phyloP scores from a whole-genome alignment of 2,113 vertebrate species.

The Tragelaphus imberbis region DNA sequence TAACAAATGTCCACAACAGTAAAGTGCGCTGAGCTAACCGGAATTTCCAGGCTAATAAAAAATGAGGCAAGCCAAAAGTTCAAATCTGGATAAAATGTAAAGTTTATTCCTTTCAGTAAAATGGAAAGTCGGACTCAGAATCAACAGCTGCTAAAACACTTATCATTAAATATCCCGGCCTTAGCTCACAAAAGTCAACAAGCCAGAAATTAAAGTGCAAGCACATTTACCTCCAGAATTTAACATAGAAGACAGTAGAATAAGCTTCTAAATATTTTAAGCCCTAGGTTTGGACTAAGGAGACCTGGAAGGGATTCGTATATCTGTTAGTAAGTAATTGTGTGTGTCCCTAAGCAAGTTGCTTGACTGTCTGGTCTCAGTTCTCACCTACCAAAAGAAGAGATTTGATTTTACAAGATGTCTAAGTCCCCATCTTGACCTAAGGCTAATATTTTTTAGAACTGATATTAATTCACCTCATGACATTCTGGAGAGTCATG shows the following conservation, averaged over 20 bases:
- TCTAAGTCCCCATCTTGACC: neutral
- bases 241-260: neutral
- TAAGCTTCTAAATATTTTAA: neutral
- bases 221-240: neutral
- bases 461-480: neutral
- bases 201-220: neutral
- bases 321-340: neutral
- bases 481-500: neutral
- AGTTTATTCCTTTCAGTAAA: neutral
- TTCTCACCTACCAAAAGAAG: neutral
- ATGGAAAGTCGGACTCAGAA: constrained; percentile 36
- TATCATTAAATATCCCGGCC: neutral
- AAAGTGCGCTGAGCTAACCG: neutral
- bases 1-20: neutral
- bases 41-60: constrained; percentile 22
- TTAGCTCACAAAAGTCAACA: neutral
- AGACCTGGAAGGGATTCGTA: neutral
- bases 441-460: neutral
- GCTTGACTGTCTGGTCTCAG: neutral
- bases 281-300: neutral
- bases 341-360: neutral
- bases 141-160: constrained; percentile 9
- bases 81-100: constrained; percentile 14
- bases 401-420: neutral
- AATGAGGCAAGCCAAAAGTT: constrained; percentile 14